These are phyloP conservation scores for Heliconius cydno DNA, from an alignment of 2,888 invertebrate genomes.

Conservation along the genomic window DNA sequence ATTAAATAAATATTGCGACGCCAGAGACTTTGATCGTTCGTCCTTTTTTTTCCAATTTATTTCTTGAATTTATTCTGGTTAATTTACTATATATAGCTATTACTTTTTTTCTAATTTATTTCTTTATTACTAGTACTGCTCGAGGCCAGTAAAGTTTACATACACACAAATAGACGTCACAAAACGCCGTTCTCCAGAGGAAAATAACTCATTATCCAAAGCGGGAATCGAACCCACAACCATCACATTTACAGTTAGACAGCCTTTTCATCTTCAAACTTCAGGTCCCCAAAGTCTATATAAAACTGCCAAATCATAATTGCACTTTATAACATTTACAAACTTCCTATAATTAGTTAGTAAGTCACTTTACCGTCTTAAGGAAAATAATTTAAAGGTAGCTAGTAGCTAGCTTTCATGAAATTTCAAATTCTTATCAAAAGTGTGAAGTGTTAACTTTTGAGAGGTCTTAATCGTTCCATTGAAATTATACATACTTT, in stretches of 20 bases:
- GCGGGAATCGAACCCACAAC: neutral
- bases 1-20: no score
- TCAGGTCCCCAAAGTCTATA: neutral
- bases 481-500: conserved; percentile 23
- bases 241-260: neutral
- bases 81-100: no score
- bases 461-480: conserved; percentile 21
- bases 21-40: no score
- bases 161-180: no score
- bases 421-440: conserved; percentile 19
- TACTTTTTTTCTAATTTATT: no score
- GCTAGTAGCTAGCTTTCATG: neutral
- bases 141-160: no score
- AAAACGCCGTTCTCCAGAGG: neutral
- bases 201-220: neutral
- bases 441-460: conserved; percentile 15
- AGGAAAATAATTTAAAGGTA: conserved; percentile 26
- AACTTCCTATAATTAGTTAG: conserved; percentile 25
- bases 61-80: no score
- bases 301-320: conserved; percentile 20
- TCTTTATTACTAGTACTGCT: no score
- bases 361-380: conserved; percentile 22
- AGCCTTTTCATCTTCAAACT: neutral
- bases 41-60: no score
- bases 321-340: conserved; percentile 24